Percentiles rank a stretch among this genome's conserved stretches.
Evolutionary conservation across 2,113 vertebrate genomes (phyloP).

Genomic region (Megalops atlanticus): DNA sequence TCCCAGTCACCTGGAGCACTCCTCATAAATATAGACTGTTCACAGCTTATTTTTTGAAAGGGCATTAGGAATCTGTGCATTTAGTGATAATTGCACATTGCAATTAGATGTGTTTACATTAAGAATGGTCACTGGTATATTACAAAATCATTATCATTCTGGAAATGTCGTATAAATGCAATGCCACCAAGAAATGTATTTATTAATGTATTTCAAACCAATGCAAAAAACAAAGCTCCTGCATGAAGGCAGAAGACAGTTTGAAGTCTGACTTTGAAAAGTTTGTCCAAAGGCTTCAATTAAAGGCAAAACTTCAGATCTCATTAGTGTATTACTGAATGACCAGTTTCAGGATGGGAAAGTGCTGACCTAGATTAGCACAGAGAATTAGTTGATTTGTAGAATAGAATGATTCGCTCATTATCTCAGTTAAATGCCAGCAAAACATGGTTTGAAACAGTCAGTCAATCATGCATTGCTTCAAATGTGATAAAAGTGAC

Average conservation of each 20-base stretch:
- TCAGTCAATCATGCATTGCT: constrained; percentile 23
- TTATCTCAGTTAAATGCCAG: too few relatives aligned
- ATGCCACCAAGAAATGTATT: constrained; percentile 52
- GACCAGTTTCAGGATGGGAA: constrained; percentile 37
- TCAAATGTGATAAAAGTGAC: too few relatives aligned
- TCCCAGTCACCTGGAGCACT: neutral
- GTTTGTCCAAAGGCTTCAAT: neutral
- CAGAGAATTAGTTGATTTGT: constrained; percentile 18
- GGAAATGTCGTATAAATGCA: constrained; percentile 59
- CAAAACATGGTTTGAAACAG: too few relatives aligned
- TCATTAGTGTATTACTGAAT: constrained; percentile 27
- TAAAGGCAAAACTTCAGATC: constrained; percentile 34
- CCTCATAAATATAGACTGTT: neutral
- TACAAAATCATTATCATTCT: constrained; percentile 58
- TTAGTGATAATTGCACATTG: constrained; percentile 50
- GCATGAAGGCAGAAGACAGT: constrained; percentile 1
- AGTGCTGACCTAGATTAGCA: constrained; percentile 38
- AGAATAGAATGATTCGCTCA: too few relatives aligned
- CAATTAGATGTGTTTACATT: constrained; percentile 60
- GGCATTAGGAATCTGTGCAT: constrained; percentile 49
- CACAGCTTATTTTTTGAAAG: constrained; percentile 28
- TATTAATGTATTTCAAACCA: constrained; percentile 52
- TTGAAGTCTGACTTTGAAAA: neutral
- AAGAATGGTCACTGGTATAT: constrained; percentile 60
- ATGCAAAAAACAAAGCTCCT: constrained; percentile 6